Percentiles rank a stretch among this genome's conserved stretches.
phyloP scores from a whole-genome alignment of 2,113 vertebrate genomes.

The Siniperca chuatsi region DNA sequence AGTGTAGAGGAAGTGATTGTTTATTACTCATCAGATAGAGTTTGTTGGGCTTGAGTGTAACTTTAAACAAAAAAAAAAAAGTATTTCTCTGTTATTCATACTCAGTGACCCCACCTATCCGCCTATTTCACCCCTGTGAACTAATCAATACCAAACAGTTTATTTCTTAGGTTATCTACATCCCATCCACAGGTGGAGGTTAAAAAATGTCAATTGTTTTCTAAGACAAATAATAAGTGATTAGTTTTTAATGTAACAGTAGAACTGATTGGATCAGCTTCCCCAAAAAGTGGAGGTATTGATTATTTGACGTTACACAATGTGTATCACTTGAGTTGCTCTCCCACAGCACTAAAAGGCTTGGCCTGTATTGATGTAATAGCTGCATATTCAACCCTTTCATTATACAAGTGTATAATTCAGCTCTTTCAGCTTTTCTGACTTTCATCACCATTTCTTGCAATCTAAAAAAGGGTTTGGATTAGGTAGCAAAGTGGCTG shows the following conservation, averaged over 20 bases:
- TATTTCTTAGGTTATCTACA: neutral
- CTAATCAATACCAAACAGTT: neutral
- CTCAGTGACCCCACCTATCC: neutral
- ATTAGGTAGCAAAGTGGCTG: conserved; percentile 27
- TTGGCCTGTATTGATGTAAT: conserved; percentile 17
- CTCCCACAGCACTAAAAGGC: conserved; percentile 11
- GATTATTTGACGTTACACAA: conserved; percentile 37
- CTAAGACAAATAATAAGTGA: conserved; percentile 10
- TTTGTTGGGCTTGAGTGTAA: neutral
- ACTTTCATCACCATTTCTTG: conserved; percentile 22
- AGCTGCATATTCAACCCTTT: conserved; percentile 25
- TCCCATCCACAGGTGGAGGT: neutral
- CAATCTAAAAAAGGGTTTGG: conserved; percentile 30
- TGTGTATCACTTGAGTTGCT: conserved; percentile 25
- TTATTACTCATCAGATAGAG: neutral
- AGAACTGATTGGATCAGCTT: conserved; percentile 30
- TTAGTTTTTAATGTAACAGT: conserved; percentile 22
- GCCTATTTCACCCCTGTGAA: neutral
- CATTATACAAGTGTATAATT: neutral
- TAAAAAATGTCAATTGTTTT: neutral
- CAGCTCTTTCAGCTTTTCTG: neutral
- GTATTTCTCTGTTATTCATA: neutral
- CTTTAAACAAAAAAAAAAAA: neutral
- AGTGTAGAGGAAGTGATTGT: neutral
- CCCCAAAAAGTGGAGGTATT: conserved; percentile 15